phyloP scores from a whole-genome alignment of 2,113 vertebrate genomes.

The Scalopus aquaticus region DNA sequence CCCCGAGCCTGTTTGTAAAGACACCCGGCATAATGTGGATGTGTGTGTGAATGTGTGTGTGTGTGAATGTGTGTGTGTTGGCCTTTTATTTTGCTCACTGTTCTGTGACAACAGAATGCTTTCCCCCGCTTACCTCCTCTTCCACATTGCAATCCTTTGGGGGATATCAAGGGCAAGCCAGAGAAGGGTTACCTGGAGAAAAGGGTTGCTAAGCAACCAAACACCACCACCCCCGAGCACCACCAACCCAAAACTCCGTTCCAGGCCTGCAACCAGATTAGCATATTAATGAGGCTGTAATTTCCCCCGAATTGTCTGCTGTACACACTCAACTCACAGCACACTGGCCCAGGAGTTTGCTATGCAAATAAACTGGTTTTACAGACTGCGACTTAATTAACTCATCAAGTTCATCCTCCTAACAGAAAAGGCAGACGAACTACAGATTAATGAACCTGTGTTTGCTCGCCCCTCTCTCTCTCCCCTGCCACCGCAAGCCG shows the following conservation, averaged over 20 bases:
- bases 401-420: slow-evolving; percentile 92
- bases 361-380: slow-evolving; percentile 93
- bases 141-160: slow-evolving; percentile 83
- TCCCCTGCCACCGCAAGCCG: slow-evolving; percentile 52
- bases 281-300: slow-evolving; percentile 94
- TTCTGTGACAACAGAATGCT: slow-evolving; percentile 77
- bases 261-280: slow-evolving; percentile 92
- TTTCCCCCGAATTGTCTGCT: slow-evolving; percentile 90
- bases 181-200: slow-evolving; percentile 91
- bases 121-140: slow-evolving; percentile 74
- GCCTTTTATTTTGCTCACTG: slow-evolving; percentile 74
- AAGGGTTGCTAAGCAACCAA: slow-evolving; percentile 89
- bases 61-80: slow-evolving; percentile 25
- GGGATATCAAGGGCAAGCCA: slow-evolving; percentile 89
- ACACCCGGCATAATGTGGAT: slow-evolving; percentile 50
- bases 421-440: slow-evolving; percentile 91
- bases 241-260: slow-evolving; percentile 89
- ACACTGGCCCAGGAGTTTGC: slow-evolving; percentile 91
- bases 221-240: slow-evolving; percentile 84
- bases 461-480: slow-evolving; percentile 84
- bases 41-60: background rate
- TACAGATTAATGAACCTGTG: slow-evolving; percentile 90
- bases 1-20: slow-evolving; percentile 60
- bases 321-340: slow-evolving; percentile 86
- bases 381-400: slow-evolving; percentile 93